These are phyloP conservation scores for Ceramica pisi DNA, from an alignment of 2,888 invertebrate species.

Conservation along the genomic window DNA sequence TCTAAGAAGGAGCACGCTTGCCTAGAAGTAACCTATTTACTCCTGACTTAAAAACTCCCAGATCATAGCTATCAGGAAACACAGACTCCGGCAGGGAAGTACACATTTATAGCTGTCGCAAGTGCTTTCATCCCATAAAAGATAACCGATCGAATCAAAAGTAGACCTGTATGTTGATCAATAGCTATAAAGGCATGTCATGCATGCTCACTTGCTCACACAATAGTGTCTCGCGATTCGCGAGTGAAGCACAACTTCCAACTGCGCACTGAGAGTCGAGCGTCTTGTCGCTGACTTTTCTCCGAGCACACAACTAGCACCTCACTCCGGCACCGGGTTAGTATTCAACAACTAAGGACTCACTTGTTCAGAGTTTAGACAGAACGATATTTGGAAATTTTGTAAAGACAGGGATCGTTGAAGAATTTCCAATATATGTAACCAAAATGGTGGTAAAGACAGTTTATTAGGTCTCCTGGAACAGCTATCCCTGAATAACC, in stretches of 20 bases:
- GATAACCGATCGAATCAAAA: neutral
- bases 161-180: neutral
- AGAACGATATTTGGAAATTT: constrained; percentile 3
- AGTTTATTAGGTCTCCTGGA: neutral
- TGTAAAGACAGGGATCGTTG: neutral
- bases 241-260: constrained; percentile 34
- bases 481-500: neutral
- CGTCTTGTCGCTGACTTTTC: constrained; percentile 28
- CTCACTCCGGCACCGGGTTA: neutral
- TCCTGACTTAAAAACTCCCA: no score
- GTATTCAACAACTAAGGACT: constrained; percentile 24
- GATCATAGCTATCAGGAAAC: no score
- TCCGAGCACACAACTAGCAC: constrained; percentile 32
- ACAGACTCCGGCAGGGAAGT: no score
- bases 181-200: neutral
- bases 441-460: neutral
- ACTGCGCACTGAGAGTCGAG: constrained; percentile 3
- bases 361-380: constrained; percentile 7
- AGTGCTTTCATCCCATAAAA: neutral
- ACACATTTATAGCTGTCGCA: no score
- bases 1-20: no score
- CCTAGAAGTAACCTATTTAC: no score
- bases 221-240: constrained; percentile 18
- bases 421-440: neutral
- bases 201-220: constrained; percentile 7